Base-by-base conservation (phyloP, 2,888 invertebrate species). In the Poecilobothrus nobilitatus region DNA sequence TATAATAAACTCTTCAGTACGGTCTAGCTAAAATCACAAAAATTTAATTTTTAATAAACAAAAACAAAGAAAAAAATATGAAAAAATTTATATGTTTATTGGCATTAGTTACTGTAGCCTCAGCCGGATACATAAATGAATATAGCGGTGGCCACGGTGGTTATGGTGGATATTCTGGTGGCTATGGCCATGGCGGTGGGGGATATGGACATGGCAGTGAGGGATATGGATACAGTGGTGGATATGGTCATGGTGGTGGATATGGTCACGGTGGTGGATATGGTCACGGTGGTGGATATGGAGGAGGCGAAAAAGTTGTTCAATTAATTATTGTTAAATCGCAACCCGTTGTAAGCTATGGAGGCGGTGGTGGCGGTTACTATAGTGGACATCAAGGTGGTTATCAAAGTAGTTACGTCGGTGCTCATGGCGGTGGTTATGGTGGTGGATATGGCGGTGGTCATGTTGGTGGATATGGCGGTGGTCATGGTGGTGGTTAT, bases 251-350 rank as follows among this genome's bases (percentile, higher is more conserved):
- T 27, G 63, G 63, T 12, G 37, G 34, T 65, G 20, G 20, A 9
- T 20, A 65, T 65, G 33, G 65, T 37, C 21, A 66, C 44, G 44
- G 22, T 10, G 53, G 53, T 66, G 66, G 66, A 5, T 18, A 41
- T 21, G 20, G 44, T 44, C 33, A 7, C 22, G 66, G 66, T 18
- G 2, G 7, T 66, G 65, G 72, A 3, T 71, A 68, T 15, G n/a
- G 61, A 21, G 61, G 71, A 21, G 70, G 69, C 12, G 69, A 71
- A 18, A 70, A 69, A 66, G 67, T 67, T n/a, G 67, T 66, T n/a
- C 70, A 68, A 2, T 71, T 12, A 71, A 72, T 63, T 69, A 72
- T 4, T 71, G 68, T 15, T 15, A 63, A 22, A 41, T 70, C 22
- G 69, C 68, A 18, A 70, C 69, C 20, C 69, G 70, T 66, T 67